Evolutionary conservation across 2,113 vertebrate genomes (phyloP), one percentile per base, ranked within the genome.

Genomic region (Vulpes lagopus): DNA sequence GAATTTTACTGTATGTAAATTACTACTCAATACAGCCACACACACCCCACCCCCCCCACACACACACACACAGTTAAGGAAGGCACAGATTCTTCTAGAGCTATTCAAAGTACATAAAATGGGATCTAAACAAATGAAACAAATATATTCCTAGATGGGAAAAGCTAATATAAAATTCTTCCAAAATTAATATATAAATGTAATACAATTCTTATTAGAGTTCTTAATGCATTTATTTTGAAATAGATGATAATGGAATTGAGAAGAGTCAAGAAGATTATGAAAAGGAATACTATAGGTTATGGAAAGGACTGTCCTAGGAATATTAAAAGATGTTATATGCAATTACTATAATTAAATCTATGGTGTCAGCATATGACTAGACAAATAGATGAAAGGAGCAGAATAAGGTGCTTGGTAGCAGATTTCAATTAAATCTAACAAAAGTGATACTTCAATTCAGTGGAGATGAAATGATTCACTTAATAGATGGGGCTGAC

Each of bases 311-410:
- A 25, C 25, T 43, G 89, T 35, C 64, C 64, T 51, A 25, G 64
- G 32, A 93, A 91, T 67, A 89, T n/a, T 55, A 65, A 71, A 94
- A 89, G 76, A 51, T 11, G 65, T 55, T 65, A 19, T 19, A 11
- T 30, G 87, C 95, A 76, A 85, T 89, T 7, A 60, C 64, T 92
- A 15, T 79, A 43, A 69, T 89, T 85, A 96, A 93, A 89, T 64
- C 43, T n/a, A 14, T 4, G 16, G 59, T 49, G 62, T 64, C 86
- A 76, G 71, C 69, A 88, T 25, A 59, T 62, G 49, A 89, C 35
- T 23, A 89, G 88, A 83, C 76, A 80, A 76, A 89, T n/a, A n/a
- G 23, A 79, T 4, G n/a, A 94, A 14, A 55, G 22, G 59, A 73
- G 8, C n/a, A 83, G 43, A 96, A 74, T 16, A 64, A 22, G 73